Evolutionary conservation across 2,113 vertebrate species (phyloP), one percentile per base, ranked within the genome.

Genomic region (Syrmaticus mikado): DNA sequence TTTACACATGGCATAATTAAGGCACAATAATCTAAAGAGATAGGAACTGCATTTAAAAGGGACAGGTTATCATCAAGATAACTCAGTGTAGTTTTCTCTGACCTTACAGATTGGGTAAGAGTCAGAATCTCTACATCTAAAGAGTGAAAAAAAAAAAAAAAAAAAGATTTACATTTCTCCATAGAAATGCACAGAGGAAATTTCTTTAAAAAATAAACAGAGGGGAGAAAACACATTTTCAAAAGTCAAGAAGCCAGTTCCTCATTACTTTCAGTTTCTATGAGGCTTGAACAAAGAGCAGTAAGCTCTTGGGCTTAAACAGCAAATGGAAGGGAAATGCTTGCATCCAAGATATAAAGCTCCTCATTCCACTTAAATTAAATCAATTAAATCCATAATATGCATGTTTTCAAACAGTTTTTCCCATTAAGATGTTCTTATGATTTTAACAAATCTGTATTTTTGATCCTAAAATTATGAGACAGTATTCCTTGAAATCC

Each of bases 251-350:
- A 87, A 74, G 18, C 78, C 57, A n/a, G 1, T 78, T 78, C 88
- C 66, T 62, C 53, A 21, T 68, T 85, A 57, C 57, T 88, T 92
- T 90, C 73, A 61, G 22, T 83, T 89, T 96, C 86, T 93, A 30
- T 58, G 62, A 87, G 66, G 41, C 52, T 48, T 61, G 48, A 83
- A 28, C 46, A 57, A 81, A 87, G 20, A 78, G n/a, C 60, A 81
- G 45, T 28, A 40, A 64, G 19, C 46, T 86, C 38, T 38, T 43
- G 27, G 40, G 10, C 15, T 82, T 78, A 55, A 77, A 81, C 36
- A 84, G 21, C 40, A 93, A 68, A 36, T 11, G 6, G 34, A 71
- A 90, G 15, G 58, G 32, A 83, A 93, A 57, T 79, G 15, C 12
- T 78, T 84, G 30, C 28, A 68, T 58, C 36, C 16, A 32, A 88